Base-by-base conservation (phyloP, 2,113 vertebrate genomes). In the Pachyramphus minor region DNA sequence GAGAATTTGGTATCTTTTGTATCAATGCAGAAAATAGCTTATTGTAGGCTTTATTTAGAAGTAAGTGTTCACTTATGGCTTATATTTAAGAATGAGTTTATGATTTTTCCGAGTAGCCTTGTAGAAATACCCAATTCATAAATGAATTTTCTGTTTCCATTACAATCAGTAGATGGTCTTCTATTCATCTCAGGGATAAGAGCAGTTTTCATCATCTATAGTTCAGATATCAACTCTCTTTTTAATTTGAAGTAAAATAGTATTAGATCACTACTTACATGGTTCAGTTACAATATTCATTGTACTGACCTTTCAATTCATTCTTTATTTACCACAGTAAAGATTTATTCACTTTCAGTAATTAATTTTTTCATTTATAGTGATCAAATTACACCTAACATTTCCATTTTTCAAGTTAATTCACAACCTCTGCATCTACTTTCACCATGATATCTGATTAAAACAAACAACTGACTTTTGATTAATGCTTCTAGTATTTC, bases 401-500 rank as follows among this genome's bases (percentile, higher is more conserved):
- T 78, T 80, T 96, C 58, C 25, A 53, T 88, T 95, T 96, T 86
- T 23, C 33, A 93, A 91, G 66, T 58, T 80, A 94, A 91, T 84
- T 91, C 63, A 62, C 64, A 76, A 18, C 16, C 25, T 14, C 9
- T 85, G 39, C 53, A 87, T 59, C 64, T 59, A 45, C 18, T 42
- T n/a, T 28, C 9, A 35, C 25, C 58, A 49, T 63, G 39, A 95
- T 95, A 93, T 95, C 60, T 82, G 72, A 82, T 93, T 93, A 92
- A 95, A 94, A 89, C 10, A 90, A 87, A 88, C 67, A 93, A 80
- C 33, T 89, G 76, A 88, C 33, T 95, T 96, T 89, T 82, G 56
- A 89, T 94, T 83, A 89, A 77, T 53, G 24, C n/a, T 71, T 76
- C 12, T 47, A 30, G 17, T 45, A 39, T 84, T 94, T 92, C 49